Evolutionary conservation across 2,888 invertebrate species (phyloP), one percentile per base, ranked within the genome.

Genomic region (Nymphalis c-album): DNA sequence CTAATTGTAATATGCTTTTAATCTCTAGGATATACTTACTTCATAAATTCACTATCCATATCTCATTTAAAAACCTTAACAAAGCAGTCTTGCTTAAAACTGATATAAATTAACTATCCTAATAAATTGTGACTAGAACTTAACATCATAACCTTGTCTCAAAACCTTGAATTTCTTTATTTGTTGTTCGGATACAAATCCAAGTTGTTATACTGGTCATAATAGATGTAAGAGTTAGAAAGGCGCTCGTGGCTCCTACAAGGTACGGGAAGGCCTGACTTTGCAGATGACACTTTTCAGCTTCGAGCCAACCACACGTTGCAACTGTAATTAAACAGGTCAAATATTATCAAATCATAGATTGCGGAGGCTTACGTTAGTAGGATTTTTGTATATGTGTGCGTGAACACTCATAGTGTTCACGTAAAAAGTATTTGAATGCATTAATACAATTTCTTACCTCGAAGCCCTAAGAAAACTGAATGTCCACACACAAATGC

Each of bases 241-340:
- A 59, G 0, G 71, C 62, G 45, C 73, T 70, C 3, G 74, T 65
- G 13, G 67, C 70, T 5, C 73, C 75, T 7, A 76, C 57, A 2
- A 67, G 17, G 20, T 63, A 20, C 0, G 76, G 71, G 8, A 74
- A 73, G 0, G 7, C 5, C 0, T 63, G n/a, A 13, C 40, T 69
- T 40, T 78, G 73, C 10, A 78, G 53, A 16, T 76, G 76, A 61
- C 78, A 79, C 17, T 53, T 63, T 3, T 68, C 69, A 0, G 67
- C 72, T 20, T 74, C 71, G 26, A 40, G 70, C 78, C 78, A 77
- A 8, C 69, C 13, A 35, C 78, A 78, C 0, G 70, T 74, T 1
- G 50, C 51, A 5, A 63, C 78, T 78, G 72, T 13, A 51, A 61
- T 17, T 26, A 48, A 48, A 40, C 17, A 26, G 5, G 31, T 17